Base-by-base conservation (phyloP, 2,113 vertebrate species). In the Sylvilagus bachmani region DNA sequence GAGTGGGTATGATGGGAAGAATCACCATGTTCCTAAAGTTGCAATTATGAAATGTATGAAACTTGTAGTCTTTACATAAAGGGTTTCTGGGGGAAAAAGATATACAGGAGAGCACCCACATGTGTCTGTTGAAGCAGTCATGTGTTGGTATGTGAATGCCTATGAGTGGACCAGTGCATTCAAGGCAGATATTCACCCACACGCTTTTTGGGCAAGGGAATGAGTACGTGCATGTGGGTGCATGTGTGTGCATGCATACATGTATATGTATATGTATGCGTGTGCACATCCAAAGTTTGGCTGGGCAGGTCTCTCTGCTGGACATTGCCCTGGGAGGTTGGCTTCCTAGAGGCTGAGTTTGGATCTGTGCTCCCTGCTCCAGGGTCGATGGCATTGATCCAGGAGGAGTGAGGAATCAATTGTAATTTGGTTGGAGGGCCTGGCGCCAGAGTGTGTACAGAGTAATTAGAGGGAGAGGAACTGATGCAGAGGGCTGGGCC, bases 351-450 rank as follows among this genome's bases (percentile, higher is more conserved):
- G 87, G 89, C 44, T 80, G 90, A 91, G 95, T 83, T 82, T 27
- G 91, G 94, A 93, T 98, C 98, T 96, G 86, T 98, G 97, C 98
- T 98, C 96, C 96, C 97, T 96, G 95, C 97, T 97, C 89, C 93
- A 82, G 92, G 80, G 97, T 98, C 97, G 24, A 98, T 98, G 97
- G 49, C 92, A 98, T 98, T 75, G 98, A 98, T 97, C 51, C 73
- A 95, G 97, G 80, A 97, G 95, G 95, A 98, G 98, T 24, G 66
- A 94, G 83, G 90, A 91, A 98, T 99, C 98, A 70, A 98, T 98
- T 22, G 92, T 97, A 98, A 98, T 99, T 98, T 97, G 97, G 96
- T 98, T 93, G 78, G 96, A 95, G 96, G 97, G 94, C 93, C 89
- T 86, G 90, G 11, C 64, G 16, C 80, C 90, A n/a, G 96, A 93